Evolutionary conservation across 2,888 invertebrate species (phyloP), one percentile per base, ranked within the genome.

Genomic region (Polymixis flavicincta): DNA sequence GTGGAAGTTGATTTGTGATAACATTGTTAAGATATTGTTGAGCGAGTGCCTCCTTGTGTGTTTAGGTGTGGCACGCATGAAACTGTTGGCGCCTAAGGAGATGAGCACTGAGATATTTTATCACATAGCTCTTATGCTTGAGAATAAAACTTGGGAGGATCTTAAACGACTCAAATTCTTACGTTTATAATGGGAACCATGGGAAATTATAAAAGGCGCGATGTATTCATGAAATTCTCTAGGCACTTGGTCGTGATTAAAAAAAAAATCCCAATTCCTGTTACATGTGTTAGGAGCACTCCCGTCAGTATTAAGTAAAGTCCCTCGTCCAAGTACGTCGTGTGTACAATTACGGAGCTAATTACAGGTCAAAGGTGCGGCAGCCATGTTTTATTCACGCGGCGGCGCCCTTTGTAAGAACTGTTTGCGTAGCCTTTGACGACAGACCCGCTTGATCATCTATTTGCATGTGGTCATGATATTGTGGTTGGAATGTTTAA

Each of bases 351-450:
- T 88, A 88, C 37, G 68, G 28, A 68, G 78, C 77, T 88, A 85
- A 88, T 88, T 89, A 86, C 79, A 67, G 80, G 82, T 80, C 87
- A 83, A 83, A 85, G 85, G 84, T 74, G 65, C 72, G 70, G 59
- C 61, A 19, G 60, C 52, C 73, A 76, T 85, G 80, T 83, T 78
- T 83, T 78, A 86, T 83, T 86, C 82, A 86, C 50, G 57, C 55
- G 28, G 68, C 52, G 60, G 67, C 42, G 28, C 22, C 78, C 52
- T 72, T 78, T 78, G 79, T 72, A 72, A 72, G 65, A 69, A 84
- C 48, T 70, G 69, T 85, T 67, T 83, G 60, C 66, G 32, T 37
- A 28, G 32, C 63, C 79, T 78, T 83, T 86, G 80, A 83, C 19
- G 28, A 64, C 60, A n/a, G 14, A 71, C 28, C 22, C 54, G 13